Evolutionary conservation across 1,140 invertebrate genomes (phyloP).

Genomic region (Pachypeltis micranthus): DNA sequence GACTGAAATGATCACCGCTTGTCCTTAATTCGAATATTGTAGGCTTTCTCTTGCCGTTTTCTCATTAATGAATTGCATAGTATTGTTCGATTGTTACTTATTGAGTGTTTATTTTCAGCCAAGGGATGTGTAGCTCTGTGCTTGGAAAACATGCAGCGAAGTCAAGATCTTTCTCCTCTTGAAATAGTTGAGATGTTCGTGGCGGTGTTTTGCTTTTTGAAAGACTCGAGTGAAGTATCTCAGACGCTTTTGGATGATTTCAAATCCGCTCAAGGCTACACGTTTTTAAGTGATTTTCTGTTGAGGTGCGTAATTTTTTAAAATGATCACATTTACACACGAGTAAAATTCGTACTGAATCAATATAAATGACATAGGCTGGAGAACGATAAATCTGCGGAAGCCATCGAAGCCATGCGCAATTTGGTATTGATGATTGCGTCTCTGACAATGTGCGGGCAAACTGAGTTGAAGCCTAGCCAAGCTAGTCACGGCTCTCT

Average conservation of each 20-base stretch:
- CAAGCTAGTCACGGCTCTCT: conserved; percentile 74
- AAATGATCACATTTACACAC: neutral
- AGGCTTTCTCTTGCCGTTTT: neutral
- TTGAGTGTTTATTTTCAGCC: conserved; percentile 50
- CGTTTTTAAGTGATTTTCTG: conserved; percentile 87
- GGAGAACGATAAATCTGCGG: conserved; percentile 61
- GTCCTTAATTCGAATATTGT: neutral
- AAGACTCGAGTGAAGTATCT: conserved; percentile 95
- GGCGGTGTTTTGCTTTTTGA: conserved; percentile 93
- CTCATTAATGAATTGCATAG: neutral
- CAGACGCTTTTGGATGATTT: conserved; percentile 93
- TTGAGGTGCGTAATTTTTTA: conserved; percentile 56
- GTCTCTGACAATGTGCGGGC: conserved; percentile 86
- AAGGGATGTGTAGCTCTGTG: conserved; percentile 91
- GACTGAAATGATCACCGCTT: neutral
- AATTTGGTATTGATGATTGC: conserved; percentile 88
- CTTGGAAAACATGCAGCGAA: conserved; percentile 92
- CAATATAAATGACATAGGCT: conserved; percentile 41
- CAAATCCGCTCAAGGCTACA: conserved; percentile 83
- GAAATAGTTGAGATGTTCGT: conserved; percentile 98
- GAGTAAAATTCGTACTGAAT: conserved; percentile 12
- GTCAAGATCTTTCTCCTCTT: conserved; percentile 80
- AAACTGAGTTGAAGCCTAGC: conserved; percentile 72
- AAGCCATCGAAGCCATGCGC: conserved; percentile 76
- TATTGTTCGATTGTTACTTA: neutral